Base-by-base conservation (phyloP, 2,113 vertebrate species). In the Tympanuchus pallidicinctus region DNA sequence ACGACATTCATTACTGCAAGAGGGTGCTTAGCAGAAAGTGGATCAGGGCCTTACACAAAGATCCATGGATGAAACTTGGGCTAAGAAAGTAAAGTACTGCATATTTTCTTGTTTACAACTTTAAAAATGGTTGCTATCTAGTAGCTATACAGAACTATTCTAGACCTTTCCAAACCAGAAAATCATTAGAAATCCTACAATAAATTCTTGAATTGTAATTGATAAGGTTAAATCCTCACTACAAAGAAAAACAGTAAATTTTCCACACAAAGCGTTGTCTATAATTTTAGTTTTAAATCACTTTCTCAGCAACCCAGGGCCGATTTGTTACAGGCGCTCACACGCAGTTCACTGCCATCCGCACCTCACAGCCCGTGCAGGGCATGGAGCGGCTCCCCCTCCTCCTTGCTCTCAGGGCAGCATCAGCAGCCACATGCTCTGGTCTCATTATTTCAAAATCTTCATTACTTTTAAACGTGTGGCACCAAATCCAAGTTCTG, bases 31-130 rank as follows among this genome's bases (percentile, higher is more conserved):
- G 52, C 27, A 78, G 71, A 92, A 92, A 93, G 47, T 79, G 88
- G 89, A 95, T 90, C 82, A 81, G 94, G 71, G 74, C 65, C 76
- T 81, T 64, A 54, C 81, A 73, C 57, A 89, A 95, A 92, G 96
- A 87, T 25, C 27, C 71, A 47, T 21, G 76, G 80, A 94, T 70
- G 65, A 92, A 89, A 90, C 40, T 57, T 67, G 57, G 2, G 3
- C 34, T 60, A 61, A 67, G 70, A 89, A 89, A 45, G 71, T 66
- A 90, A 82, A 2, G 3, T 24, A 45, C 36, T n/a, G 32, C 13
- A 14, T 19, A 18, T 59, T 83, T 63, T 73, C 70, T 45, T n/a
- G 76, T 30, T 60, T 48, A 56, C 7, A 80, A 43, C 50, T 77
- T 59, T 28, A 64, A 56, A 86, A 79, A 3, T 25, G 60, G 34